Conservation (phyloP, 2,888 invertebrate genomes). For the Salpingus planirostris region DNA sequence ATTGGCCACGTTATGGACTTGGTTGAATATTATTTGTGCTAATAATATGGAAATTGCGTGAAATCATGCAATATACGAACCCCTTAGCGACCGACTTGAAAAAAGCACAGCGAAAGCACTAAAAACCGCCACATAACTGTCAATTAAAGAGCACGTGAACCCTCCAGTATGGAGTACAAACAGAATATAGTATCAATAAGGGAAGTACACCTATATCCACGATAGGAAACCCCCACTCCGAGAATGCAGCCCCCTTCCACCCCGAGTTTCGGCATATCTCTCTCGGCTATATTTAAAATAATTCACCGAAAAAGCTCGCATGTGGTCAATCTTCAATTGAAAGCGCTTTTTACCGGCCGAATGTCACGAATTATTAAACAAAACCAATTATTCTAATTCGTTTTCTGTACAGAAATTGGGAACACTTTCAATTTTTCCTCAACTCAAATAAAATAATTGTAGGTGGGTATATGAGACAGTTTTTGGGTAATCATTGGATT, state of each 20-base stretch:
- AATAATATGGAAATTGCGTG: background rate
- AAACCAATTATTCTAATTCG: constrained; percentile 9
- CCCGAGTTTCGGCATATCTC: constrained; percentile 9
- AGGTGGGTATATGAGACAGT: constrained; percentile 1
- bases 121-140: constrained; percentile 15
- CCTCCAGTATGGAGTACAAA: constrained; percentile 14
- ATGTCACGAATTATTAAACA: constrained; percentile 7
- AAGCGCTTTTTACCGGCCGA: no score
- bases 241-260: constrained; percentile 19
- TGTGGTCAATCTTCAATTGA: no score
- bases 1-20: no score
- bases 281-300: constrained; percentile 24
- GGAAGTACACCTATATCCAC: constrained; percentile 18
- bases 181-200: constrained; percentile 15
- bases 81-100: background rate
- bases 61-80: background rate
- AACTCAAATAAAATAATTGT: no score
- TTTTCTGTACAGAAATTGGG: constrained; percentile 7
- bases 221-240: constrained; percentile 21
- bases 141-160: constrained; percentile 15
- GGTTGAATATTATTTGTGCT: no score
- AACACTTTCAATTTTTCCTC: constrained; percentile 5
- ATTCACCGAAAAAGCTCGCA: constrained; percentile 24
- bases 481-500: constrained; percentile 5
- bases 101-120: constrained; percentile 3